These are phyloP conservation scores for Cacatua alba DNA, from an alignment of 2,113 vertebrate species.

Conservation along the genomic window DNA sequence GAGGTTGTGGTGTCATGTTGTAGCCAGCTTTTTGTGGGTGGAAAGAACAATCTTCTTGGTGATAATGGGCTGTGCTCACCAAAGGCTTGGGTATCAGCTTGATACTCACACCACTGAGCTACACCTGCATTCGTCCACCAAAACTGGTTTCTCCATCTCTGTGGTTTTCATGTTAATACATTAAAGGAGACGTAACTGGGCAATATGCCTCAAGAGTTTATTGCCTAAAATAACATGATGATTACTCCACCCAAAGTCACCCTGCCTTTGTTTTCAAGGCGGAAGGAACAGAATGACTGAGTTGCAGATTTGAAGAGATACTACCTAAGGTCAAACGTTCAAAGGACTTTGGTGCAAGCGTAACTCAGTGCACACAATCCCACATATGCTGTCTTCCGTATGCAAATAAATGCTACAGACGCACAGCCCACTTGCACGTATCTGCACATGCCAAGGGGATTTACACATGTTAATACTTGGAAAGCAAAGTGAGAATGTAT, in stretches of 20 bases:
- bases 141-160: neutral
- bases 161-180: neutral
- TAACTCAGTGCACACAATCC: neutral
- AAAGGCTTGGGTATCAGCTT: neutral
- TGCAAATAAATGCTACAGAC: slow-evolving; percentile 25
- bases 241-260: neutral
- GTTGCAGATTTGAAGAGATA: neutral
- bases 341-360: neutral
- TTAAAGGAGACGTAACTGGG: neutral
- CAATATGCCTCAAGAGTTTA: neutral
- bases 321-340: neutral
- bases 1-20: fast-evolving
- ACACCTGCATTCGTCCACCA: neutral
- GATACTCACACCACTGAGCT: neutral
- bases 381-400: slow-evolving; percentile 30
- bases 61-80: neutral
- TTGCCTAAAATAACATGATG: neutral
- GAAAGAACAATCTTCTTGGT: neutral
- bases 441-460: slow-evolving; percentile 52
- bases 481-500: slow-evolving; percentile 58
- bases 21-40: neutral
- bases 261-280: neutral
- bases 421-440: slow-evolving; percentile 26
- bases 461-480: slow-evolving; percentile 62
- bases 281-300: neutral